Evolutionary conservation across 2,888 invertebrate species (phyloP), one percentile per base, ranked within the genome.

Genomic region (Lapara coniferarum): DNA sequence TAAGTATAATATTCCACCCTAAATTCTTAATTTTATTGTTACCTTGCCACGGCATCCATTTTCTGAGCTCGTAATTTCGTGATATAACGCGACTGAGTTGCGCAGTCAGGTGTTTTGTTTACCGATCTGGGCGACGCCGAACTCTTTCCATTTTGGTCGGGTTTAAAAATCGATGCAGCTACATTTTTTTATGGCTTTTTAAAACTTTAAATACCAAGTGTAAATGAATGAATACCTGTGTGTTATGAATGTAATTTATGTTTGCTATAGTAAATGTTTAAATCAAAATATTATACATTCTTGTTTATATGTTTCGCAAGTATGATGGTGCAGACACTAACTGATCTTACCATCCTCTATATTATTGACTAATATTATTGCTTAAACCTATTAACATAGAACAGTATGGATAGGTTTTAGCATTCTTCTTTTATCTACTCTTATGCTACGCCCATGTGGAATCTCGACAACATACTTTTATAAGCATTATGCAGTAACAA

Each of bases 21-120:
- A 49, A 66, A 71, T 73, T 72, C 71, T 55, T 69, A 69, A 70
- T 69, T 68, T 56, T 49, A 66, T 71, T 49, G 37, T 68, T 69
- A 68, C 70, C 74, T 76, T 71, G 73, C 70, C 70, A 73, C 75
- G 83, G 85, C 88, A 78, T 85, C 89, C 88, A 88, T 89, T 85
- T 88, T 87, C 78, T 78, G 59, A 49, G 69, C 55, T 66, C 52
- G 66, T 72, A 74, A 76, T 81, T 81, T 80, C 75, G 73, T 71
- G 56, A 63, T 78, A 76, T 77, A 80, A 85, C 16, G 76, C 85
- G 81, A 71, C 84, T 71, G 70, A 79, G 71, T 82, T 74, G 44
- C 59, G 72, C 69, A 71, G 83, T 70, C 69, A 19, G 57, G 68
- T 44, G 68, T 66, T 66, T 77, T 77, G 77, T 67, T 37, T 72